A percentile compares a stretch with the other conserved stretches of the same genome.
Conservation (phyloP, 2,888 invertebrate species). For the Hydrotaea diabolus region DNA sequence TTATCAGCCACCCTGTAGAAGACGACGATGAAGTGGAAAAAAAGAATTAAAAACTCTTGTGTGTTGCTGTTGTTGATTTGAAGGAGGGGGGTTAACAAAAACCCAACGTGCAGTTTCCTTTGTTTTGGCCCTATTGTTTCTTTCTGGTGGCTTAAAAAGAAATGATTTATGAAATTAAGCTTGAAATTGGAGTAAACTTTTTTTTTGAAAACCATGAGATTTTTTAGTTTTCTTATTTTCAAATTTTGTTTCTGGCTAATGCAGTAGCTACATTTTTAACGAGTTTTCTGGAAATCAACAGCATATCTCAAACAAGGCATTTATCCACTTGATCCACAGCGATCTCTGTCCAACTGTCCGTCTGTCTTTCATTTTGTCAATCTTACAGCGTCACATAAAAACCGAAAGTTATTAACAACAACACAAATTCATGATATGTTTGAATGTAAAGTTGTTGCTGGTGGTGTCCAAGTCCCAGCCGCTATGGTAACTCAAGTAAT, state of each 20-base stretch:
- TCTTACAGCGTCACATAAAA: background rate
- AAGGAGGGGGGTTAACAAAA: background rate
- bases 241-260: background rate
- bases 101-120: background rate
- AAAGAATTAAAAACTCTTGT: background rate
- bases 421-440: slow-evolving; percentile 9
- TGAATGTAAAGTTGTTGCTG: background rate
- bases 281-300: background rate
- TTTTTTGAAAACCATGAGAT: background rate
- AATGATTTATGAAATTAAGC: slow-evolving; percentile 20
- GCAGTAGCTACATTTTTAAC: slow-evolving; percentile 20
- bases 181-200: slow-evolving; percentile 3
- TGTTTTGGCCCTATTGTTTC: background rate
- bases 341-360: background rate
- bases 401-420: slow-evolving; percentile 29
- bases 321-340: background rate
- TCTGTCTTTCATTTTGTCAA: background rate
- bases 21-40: background rate
- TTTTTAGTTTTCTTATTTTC: background rate
- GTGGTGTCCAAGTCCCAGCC: background rate
- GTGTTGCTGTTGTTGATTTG: background rate
- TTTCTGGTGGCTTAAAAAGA: background rate
- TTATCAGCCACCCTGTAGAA: too few species aligned
- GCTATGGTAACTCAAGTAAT: slow-evolving; percentile 19
- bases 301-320: background rate